phyloP scores from a whole-genome alignment of 2,888 invertebrate genomes.

The Ornithoptera priamus region DNA sequence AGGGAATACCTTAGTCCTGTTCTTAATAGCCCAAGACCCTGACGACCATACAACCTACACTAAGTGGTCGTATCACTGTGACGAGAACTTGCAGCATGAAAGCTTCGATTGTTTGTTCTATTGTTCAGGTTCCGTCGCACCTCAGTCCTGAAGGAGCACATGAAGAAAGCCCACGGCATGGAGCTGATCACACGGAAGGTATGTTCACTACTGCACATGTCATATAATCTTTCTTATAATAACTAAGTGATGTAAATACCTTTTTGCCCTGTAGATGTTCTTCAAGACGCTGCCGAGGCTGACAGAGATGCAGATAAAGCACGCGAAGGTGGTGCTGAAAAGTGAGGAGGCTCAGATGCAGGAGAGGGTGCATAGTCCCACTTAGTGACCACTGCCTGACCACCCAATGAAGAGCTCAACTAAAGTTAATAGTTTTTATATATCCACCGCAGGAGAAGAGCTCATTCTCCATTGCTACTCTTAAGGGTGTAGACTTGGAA shows the following conservation, averaged over 20 bases:
- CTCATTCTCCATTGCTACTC: no score
- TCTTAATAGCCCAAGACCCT: no score
- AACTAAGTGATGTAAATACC: background rate
- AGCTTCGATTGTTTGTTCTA: background rate
- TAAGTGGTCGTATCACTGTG: no score
- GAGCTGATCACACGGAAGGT: conserved; percentile 63
- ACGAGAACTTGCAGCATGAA: no score
- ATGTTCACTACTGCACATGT: background rate
- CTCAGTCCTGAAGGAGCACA: conserved; percentile 60
- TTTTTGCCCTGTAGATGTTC: conserved; percentile 58
- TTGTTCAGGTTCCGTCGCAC: conserved; percentile 56
- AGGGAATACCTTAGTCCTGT: no score
- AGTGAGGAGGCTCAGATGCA: conserved; percentile 31
- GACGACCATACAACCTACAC: no score
- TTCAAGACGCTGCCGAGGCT: conserved; percentile 59
- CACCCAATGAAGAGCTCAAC: no score
- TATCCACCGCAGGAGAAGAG: no score
- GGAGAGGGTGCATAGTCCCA: no score
- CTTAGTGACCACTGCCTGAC: no score
- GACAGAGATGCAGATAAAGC: conserved; percentile 47
- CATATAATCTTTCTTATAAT: background rate
- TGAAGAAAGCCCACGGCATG: conserved; percentile 61
- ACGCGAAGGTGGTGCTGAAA: conserved; percentile 50
- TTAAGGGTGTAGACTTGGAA: no score
- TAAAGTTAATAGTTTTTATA: no score